Evolutionary conservation across 2,888 invertebrate species (phyloP).

Genomic region (Philaethria dido): DNA sequence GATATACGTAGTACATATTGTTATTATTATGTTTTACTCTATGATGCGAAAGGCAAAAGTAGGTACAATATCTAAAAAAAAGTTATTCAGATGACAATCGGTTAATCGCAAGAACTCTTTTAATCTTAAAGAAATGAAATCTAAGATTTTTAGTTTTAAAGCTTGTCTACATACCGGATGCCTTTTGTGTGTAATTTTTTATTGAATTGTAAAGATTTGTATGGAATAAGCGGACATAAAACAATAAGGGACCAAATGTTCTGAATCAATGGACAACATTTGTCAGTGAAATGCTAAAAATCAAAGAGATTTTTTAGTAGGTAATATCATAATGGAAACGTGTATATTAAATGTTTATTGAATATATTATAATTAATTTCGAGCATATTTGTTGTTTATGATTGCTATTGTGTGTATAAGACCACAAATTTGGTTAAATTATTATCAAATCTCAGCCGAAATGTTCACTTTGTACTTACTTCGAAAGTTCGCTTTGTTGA

Average conservation of each 20-base stretch:
- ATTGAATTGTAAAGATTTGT: constrained; percentile 21
- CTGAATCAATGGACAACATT: constrained; percentile 5
- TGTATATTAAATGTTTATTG: too few relatives aligned
- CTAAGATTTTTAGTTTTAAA: constrained; percentile 17
- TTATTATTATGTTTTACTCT: too few relatives aligned
- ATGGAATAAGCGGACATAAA: constrained; percentile 24
- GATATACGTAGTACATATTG: too few relatives aligned
- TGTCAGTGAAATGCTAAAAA: neutral
- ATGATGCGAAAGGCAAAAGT: too few relatives aligned
- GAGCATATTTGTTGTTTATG: neutral
- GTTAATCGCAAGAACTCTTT: neutral
- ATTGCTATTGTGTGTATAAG: neutral
- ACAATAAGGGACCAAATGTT: constrained; percentile 19
- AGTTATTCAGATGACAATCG: too few relatives aligned
- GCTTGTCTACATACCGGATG: constrained; percentile 39
- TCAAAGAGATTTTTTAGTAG: neutral
- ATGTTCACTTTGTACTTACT: constrained; percentile 47
- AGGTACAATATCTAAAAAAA: too few relatives aligned
- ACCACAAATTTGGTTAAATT: constrained; percentile 6
- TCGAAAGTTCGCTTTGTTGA: constrained; percentile 53
- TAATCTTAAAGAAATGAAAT: constrained; percentile 13
- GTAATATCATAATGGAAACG: too few relatives aligned
- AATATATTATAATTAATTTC: neutral
- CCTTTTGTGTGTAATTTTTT: constrained; percentile 36
- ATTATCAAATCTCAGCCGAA: constrained; percentile 15